phyloP scores from a whole-genome alignment of 2,113 vertebrate genomes.

The Salvelinus namaycush region DNA sequence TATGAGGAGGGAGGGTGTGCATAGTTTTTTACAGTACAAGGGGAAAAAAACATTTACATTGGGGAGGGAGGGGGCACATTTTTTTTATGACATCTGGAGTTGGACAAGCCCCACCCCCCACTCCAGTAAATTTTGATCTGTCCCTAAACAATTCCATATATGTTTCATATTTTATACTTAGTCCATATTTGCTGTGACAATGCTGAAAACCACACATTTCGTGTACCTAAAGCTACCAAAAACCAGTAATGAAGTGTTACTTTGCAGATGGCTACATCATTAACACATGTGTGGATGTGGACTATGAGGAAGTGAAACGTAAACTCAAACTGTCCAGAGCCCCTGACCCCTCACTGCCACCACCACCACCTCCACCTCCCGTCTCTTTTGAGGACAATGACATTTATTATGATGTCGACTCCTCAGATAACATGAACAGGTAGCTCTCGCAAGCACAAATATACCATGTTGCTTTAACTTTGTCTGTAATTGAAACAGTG shows the following conservation, averaged over 20 bases:
- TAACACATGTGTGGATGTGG: conserved; percentile 73
- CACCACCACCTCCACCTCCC: conserved; percentile 19
- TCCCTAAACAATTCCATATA: too few relatives aligned
- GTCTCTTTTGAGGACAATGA: conserved; percentile 32
- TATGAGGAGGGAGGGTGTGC: too few relatives aligned
- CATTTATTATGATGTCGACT: conserved; percentile 43
- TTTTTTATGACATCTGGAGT: too few relatives aligned
- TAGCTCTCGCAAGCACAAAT: conserved; percentile 19
- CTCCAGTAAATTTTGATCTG: too few relatives aligned
- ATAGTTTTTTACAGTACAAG: too few relatives aligned
- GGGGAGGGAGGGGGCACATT: too few relatives aligned
- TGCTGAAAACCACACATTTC: too few relatives aligned
- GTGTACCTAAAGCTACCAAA: too few relatives aligned
- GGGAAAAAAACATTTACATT: too few relatives aligned
- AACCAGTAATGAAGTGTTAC: background rate
- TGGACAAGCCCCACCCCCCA: too few relatives aligned
- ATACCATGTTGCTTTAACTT: background rate
- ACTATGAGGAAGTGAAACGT: conserved; percentile 73
- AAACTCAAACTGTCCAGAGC: conserved; percentile 42
- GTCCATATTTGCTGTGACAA: too few relatives aligned
- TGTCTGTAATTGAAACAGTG: background rate
- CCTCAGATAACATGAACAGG: conserved; percentile 51
- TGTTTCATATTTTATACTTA: too few relatives aligned
- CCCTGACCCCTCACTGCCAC: conserved; percentile 42
- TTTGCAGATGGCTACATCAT: conserved; percentile 74